A percentile compares a stretch with the other conserved stretches of the same genome.
phyloP scores from a whole-genome alignment of 35 echinoderm and acorn worm species.

The Lytechinus pictus region DNA sequence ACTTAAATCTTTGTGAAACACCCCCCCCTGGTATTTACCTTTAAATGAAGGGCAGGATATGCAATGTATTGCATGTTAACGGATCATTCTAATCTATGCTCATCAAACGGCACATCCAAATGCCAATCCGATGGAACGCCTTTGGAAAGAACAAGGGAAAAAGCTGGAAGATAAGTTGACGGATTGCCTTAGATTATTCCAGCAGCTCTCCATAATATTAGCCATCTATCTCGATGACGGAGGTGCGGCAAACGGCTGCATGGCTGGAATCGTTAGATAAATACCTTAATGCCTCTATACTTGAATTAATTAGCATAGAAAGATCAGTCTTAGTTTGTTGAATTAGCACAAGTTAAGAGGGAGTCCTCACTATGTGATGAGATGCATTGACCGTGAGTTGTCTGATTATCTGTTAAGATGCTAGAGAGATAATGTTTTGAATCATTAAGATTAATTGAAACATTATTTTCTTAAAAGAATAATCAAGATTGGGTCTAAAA shows the following conservation, averaged over 20 bases:
- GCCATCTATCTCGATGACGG: neutral
- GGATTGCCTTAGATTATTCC: neutral
- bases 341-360: neutral
- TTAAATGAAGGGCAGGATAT: neutral
- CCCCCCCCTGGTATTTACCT: neutral
- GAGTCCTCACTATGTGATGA: neutral
- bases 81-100: neutral
- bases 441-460: too few relatives aligned
- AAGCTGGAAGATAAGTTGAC: neutral
- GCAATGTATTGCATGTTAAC: neutral
- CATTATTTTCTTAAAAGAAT: too few relatives aligned
- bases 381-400: neutral
- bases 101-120: neutral
- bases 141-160: neutral
- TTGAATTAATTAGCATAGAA: conserved; percentile 34
- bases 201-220: neutral
- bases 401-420: neutral
- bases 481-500: too few relatives aligned
- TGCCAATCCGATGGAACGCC: neutral
- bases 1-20: too few relatives aligned
- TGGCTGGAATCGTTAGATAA: neutral
- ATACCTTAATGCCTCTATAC: neutral
- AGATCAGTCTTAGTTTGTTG: neutral
- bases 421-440: neutral
- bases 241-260: neutral